These are phyloP conservation scores for Atopsyche davidsoni DNA, from an alignment of 1,140 invertebrate species.

Conservation along the genomic window DNA sequence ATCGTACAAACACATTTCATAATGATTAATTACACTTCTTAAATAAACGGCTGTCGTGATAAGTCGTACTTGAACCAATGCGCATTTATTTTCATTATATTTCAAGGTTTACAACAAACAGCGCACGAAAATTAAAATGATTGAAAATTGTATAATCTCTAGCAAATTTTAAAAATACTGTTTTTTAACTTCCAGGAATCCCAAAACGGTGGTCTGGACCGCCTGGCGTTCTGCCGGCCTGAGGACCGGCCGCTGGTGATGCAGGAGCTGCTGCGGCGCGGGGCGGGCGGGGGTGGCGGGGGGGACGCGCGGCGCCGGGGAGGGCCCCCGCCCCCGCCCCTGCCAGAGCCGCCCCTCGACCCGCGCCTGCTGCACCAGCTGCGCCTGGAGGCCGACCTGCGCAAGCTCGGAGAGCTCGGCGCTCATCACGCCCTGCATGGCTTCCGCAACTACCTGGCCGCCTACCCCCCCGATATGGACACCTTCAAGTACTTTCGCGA, in stretches of 20 bases:
- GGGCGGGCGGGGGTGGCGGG: constrained; percentile 1
- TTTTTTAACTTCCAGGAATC: constrained; percentile 27
- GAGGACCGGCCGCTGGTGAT: constrained; percentile 24
- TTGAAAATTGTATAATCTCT: not conserved
- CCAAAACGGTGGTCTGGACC: constrained; percentile 29
- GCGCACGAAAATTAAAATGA: not conserved
- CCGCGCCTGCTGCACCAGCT: constrained; percentile 39
- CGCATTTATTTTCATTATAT: too few species aligned
- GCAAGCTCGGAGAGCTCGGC: constrained; percentile 41
- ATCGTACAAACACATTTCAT: too few species aligned
- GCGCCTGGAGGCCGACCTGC: constrained; percentile 43
- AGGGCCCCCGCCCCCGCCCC: constrained; percentile 8
- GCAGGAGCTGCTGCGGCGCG: constrained; percentile 21
- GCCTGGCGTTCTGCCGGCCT: constrained; percentile 22
- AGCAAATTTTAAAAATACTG: not conserved
- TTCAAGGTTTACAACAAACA: not conserved
- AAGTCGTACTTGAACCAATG: too few species aligned
- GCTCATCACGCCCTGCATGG: constrained; percentile 24
- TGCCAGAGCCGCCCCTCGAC: constrained; percentile 27
- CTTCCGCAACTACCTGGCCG: constrained; percentile 32
- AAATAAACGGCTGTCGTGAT: too few species aligned
- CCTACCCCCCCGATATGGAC: constrained; percentile 35
- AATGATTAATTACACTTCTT: too few species aligned
- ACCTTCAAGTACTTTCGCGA: constrained; percentile 45
- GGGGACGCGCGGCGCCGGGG: constrained; percentile 6